phyloP scores from a whole-genome alignment of 2,797 vertebrate species.

The Aldrovandia affinis region DNA sequence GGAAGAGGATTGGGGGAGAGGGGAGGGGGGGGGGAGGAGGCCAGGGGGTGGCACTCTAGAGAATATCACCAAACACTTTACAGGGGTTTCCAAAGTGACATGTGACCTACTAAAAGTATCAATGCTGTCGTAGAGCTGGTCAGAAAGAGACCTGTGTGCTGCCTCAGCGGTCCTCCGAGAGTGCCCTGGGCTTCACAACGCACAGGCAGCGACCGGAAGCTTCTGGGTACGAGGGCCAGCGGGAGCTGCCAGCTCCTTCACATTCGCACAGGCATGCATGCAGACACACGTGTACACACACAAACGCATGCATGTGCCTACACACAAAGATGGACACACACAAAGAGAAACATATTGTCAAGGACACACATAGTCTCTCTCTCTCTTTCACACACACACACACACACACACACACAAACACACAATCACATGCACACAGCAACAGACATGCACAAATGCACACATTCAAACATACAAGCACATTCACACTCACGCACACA shows the following conservation, averaged over 20 bases:
- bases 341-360: background rate
- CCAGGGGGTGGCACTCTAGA: background rate
- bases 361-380: background rate
- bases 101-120: background rate
- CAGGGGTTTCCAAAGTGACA: background rate
- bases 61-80: slow-evolving; percentile 1
- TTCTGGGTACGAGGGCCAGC: background rate
- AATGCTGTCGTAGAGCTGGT: background rate
- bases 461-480: too few relatives aligned
- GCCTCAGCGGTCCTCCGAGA: background rate
- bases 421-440: too few relatives aligned
- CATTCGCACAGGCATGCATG: background rate
- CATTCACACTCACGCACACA: too few relatives aligned
- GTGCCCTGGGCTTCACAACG: background rate
- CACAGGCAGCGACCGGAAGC: background rate
- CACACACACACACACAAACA: too few relatives aligned
- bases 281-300: background rate
- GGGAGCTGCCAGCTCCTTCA: background rate
- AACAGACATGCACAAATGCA: too few relatives aligned
- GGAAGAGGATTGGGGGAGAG: background rate
- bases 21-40: background rate
- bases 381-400: background rate
- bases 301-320: background rate
- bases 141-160: background rate
- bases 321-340: background rate